These are phyloP conservation scores for Panthera uncia DNA, from an alignment of 2,113 vertebrate genomes.

Conservation along the genomic window DNA sequence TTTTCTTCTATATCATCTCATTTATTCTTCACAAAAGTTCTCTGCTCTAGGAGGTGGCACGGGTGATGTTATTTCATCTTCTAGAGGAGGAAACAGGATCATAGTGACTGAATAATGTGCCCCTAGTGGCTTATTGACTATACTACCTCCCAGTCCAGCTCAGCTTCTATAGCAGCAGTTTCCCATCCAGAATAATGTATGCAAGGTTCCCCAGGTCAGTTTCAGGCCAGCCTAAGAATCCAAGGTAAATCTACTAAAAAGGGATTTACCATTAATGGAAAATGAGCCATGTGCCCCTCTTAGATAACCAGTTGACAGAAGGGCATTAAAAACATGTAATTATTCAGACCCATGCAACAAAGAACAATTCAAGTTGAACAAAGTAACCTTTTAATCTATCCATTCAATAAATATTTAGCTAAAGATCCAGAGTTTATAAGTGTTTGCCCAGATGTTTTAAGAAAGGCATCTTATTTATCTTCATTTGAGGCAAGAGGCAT, in stretches of 20 bases:
- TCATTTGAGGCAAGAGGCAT: not conserved
- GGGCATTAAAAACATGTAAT: not conserved
- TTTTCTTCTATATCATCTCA: not conserved
- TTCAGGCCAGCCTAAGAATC: not conserved
- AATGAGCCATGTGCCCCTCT: not conserved
- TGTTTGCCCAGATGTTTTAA: not conserved
- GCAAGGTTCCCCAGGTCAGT: not conserved
- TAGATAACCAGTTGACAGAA: not conserved
- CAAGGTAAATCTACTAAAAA: not conserved
- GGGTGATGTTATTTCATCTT: not conserved
- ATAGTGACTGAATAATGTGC: not conserved
- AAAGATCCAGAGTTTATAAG: not conserved
- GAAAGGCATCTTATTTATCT: not conserved
- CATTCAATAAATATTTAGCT: not conserved
- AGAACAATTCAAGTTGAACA: not conserved
- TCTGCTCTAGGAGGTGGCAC: not conserved
- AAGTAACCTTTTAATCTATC: not conserved
- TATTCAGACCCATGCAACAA: not conserved
- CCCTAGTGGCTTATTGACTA: not conserved
- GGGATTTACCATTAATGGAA: not conserved
- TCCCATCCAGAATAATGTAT: not conserved
- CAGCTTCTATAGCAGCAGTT: not conserved
- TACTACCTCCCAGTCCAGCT: not conserved
- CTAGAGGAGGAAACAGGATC: not conserved
- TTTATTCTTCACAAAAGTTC: not conserved